These are phyloP conservation scores for Origma solitaria DNA, from an alignment of 2,113 vertebrate species.

Conservation along the genomic window DNA sequence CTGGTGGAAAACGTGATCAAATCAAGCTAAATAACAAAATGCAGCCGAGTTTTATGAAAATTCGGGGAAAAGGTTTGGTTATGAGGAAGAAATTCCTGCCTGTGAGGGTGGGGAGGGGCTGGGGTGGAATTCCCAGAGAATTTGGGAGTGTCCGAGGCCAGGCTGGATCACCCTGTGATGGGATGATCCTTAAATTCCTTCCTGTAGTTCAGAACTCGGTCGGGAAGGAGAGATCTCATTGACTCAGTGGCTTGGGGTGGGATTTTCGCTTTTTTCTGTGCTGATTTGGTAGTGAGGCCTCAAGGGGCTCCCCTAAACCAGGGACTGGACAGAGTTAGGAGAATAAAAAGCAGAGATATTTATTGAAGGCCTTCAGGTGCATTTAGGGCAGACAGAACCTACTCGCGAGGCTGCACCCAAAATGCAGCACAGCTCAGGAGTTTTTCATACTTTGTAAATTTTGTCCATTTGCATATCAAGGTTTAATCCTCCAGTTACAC, in stretches of 20 bases:
- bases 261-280: not conserved
- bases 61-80: too few relatives aligned
- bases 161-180: not conserved
- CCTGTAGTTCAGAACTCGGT: not conserved
- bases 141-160: not conserved
- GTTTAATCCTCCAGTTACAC: too few relatives aligned
- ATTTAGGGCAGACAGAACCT: too few relatives aligned
- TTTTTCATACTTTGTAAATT: too few relatives aligned
- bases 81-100: not conserved
- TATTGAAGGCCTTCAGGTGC: too few relatives aligned
- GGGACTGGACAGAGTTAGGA: too few relatives aligned
- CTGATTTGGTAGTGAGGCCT: not conserved
- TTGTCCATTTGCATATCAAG: too few relatives aligned
- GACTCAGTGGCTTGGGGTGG: not conserved
- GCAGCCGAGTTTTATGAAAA: fast-evolving
- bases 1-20: not conserved
- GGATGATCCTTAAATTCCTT: not conserved
- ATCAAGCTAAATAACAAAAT: not conserved
- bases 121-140: not conserved
- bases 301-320: too few relatives aligned
- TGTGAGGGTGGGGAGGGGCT: not conserved
- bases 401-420: too few relatives aligned
- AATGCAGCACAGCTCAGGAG: too few relatives aligned
- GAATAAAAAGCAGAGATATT: too few relatives aligned
- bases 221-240: not conserved